phyloP scores from a whole-genome alignment of 2,888 invertebrate genomes.

The Drosophila anomalata region DNA sequence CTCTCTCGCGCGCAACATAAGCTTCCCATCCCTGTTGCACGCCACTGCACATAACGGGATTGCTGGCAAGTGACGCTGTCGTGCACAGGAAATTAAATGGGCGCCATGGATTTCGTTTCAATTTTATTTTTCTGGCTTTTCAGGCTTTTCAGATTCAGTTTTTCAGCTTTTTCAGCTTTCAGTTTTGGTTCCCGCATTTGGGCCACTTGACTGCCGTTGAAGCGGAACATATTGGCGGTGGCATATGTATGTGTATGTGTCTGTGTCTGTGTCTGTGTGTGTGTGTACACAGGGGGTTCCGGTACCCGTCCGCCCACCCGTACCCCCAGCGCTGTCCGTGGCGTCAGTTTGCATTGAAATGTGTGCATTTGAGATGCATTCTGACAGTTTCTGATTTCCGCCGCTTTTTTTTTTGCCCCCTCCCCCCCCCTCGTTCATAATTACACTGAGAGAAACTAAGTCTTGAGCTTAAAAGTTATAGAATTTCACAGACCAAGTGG shows the following conservation, averaged over 20 bases:
- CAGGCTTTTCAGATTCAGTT: slow-evolving; percentile 4
- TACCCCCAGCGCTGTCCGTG: slow-evolving; percentile 15
- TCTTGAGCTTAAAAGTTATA: too few relatives aligned
- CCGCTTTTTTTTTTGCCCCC: neutral
- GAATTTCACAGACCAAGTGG: too few relatives aligned
- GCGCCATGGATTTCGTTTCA: slow-evolving; percentile 47
- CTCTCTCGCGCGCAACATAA: neutral
- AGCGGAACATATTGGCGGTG: slow-evolving; percentile 42
- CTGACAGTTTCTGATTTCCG: slow-evolving; percentile 53
- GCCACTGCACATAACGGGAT: slow-evolving; percentile 18
- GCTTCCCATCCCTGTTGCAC: slow-evolving; percentile 1
- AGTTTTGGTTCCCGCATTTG: slow-evolving; percentile 26
- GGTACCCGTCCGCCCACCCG: neutral
- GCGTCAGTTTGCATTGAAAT: slow-evolving; percentile 43
- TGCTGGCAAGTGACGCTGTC: slow-evolving; percentile 26
- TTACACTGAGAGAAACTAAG: neutral
- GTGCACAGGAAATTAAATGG: slow-evolving; percentile 53
- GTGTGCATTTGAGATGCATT: slow-evolving; percentile 49
- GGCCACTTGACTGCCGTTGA: slow-evolving; percentile 44
- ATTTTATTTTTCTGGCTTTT: slow-evolving; percentile 15
- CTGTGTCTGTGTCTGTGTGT: neutral
- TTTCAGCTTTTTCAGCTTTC: slow-evolving; percentile 14
- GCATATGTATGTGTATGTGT: neutral
- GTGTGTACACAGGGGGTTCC: too few relatives aligned
- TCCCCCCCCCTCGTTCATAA: neutral